Evolutionary conservation across 2,888 invertebrate genomes (phyloP).

Genomic region (Limnephilus lunatus): DNA sequence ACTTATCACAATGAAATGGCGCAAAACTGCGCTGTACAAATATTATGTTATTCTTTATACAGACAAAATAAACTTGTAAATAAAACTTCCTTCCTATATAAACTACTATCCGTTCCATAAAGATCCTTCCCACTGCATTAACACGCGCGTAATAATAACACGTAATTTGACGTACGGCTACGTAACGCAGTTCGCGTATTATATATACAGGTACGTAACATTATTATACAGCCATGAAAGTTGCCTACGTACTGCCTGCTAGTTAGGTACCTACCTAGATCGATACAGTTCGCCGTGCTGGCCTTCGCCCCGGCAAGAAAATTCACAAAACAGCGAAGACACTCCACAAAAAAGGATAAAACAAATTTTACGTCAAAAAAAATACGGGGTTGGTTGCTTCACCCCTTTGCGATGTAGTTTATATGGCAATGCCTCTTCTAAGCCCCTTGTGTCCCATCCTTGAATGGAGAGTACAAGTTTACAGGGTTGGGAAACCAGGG

Average conservation of each 20-base stretch:
- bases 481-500: background rate
- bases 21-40: no score
- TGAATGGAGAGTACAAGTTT: constrained; percentile 49
- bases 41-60: background rate
- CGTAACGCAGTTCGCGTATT: background rate
- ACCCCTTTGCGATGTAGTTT: background rate
- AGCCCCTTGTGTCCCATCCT: constrained; percentile 18
- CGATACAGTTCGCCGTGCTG: constrained; percentile 44
- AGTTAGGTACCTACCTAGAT: constrained; percentile 22
- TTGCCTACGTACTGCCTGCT: background rate
- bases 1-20: no score
- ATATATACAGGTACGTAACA: background rate
- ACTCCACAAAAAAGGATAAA: background rate
- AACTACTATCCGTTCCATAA: background rate
- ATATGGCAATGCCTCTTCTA: background rate
- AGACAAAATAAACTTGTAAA: background rate
- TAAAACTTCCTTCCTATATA: background rate
- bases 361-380: background rate
- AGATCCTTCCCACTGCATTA: constrained; percentile 9
- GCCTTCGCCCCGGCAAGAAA: constrained; percentile 17
- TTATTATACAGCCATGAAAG: background rate
- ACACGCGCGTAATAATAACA: background rate
- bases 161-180: constrained; percentile 1
- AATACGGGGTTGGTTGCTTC: background rate
- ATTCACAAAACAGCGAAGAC: background rate